Evolutionary conservation across 2,888 invertebrate genomes (phyloP), one percentile per base, ranked within the genome.

Genomic region (Melanargia galathea): DNA sequence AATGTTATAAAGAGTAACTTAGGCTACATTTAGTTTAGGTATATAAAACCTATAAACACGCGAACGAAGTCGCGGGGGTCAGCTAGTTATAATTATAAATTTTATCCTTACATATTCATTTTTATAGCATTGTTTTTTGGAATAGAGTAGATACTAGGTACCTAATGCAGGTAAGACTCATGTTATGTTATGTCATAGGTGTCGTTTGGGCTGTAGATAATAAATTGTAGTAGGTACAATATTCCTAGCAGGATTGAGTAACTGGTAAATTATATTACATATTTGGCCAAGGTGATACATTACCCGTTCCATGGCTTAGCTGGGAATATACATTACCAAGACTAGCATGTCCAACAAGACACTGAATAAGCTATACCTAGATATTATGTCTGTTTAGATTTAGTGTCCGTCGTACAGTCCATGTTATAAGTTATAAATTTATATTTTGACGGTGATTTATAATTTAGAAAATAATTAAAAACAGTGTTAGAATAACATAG

Each of bases 221-320:
- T 43, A 7, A 7, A 43, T 16, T 45, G 8, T 45, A 18, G n/a
- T n/a, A n/a, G n/a, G 8, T 24, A 24, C 6, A 24, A 24, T 48
- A 24, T 24, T n/a, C 24, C 22, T 10, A 46, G n/a, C 24, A 26
- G 48, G 24, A 24, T 30, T 49, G 24, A 24, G 24, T 48, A 51
- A 33, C 51, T 51, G 18, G 18, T 51, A 13, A 35, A 20, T 7
- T 20, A 35, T 20, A 52, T 52, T 20, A 35, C 35, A 35, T 35
- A 35, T 52, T 52, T 33, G 52, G 33, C 33, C 20, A 35, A 35
- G 33, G 33, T 52, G 35, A 52, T 52, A 35, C 20, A 52, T 52
- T 52, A 33, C 35, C 52, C 18, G 18, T 30, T 33, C 35, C 13
- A 35, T 20, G 35, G 35, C 33, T 52, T 52, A 30, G 30, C 30